Conservation (phyloP, 2,797 vertebrate species). For the Schizothorax lantsangensis region DNA sequence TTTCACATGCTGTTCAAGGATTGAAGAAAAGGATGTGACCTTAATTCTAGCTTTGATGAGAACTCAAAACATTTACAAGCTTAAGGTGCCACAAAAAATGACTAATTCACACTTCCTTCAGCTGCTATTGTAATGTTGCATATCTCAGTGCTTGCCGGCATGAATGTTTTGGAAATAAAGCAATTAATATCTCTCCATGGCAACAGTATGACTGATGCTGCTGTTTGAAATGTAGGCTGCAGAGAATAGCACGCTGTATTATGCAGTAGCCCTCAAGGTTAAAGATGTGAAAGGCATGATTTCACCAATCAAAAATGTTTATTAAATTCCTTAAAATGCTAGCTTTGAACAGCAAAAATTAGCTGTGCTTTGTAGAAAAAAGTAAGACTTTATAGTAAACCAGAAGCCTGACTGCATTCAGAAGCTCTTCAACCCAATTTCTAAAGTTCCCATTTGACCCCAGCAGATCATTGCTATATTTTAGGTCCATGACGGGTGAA, state of each 20-base stretch:
- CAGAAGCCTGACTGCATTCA: not conserved
- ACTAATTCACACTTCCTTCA: not conserved
- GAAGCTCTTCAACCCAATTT: constrained; percentile 19
- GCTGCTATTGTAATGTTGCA: not conserved
- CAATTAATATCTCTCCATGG: constrained; percentile 59
- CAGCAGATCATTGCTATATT: constrained; percentile 12
- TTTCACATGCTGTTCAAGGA: not conserved
- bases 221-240: constrained; percentile 25
- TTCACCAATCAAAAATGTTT: constrained; percentile 4
- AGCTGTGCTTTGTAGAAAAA: not conserved
- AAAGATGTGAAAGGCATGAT: constrained; percentile 17
- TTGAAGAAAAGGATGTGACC: not conserved
- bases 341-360: not conserved
- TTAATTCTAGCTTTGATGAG: not conserved
- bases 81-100: not conserved
- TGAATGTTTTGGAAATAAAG: constrained; percentile 45
- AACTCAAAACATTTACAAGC: not conserved
- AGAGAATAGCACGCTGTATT: constrained; percentile 12
- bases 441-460: not conserved
- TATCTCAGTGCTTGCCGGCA: not conserved
- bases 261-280: constrained; percentile 33
- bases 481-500: constrained; percentile 12
- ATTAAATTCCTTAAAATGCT: not conserved
- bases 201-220: constrained; percentile 50
- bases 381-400: not conserved